phyloP scores from a whole-genome alignment of 1,140 invertebrate species.

The Drosophila murphyi region DNA sequence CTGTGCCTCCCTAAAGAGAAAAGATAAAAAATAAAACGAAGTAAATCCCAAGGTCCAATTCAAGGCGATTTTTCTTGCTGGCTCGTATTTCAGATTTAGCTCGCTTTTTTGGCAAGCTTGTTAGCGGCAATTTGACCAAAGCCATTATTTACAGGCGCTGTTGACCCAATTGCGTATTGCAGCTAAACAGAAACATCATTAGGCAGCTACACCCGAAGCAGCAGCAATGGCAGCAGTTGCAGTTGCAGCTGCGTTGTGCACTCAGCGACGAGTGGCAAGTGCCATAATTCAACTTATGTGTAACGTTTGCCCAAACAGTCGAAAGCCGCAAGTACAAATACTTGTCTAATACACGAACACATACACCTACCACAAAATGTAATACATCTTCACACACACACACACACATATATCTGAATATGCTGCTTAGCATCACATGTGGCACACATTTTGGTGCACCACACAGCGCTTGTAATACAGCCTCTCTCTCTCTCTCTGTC shows the following conservation, averaged over 20 bases:
- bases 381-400: constrained; percentile 69
- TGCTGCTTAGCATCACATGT: constrained; percentile 48
- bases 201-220: constrained; percentile 28
- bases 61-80: constrained; percentile 22
- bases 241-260: constrained; percentile 14
- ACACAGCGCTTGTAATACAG: constrained; percentile 39
- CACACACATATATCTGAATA: constrained; percentile 9
- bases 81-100: constrained; percentile 15
- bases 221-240: constrained; percentile 65
- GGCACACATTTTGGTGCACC: constrained; percentile 69
- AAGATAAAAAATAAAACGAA: constrained; percentile 25
- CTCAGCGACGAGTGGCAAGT: constrained; percentile 30
- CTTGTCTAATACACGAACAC: constrained; percentile 51
- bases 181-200: constrained; percentile 63
- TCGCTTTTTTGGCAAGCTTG: constrained; percentile 15
- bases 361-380: constrained; percentile 39
- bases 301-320: constrained; percentile 40
- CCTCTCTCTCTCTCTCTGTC: not conserved
- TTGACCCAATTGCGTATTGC: constrained; percentile 59
- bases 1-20: too few species aligned
- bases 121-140: constrained; percentile 40
- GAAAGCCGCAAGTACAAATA: constrained; percentile 73
- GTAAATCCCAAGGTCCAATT: not conserved
- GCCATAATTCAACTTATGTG: constrained; percentile 68
- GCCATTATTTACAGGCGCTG: constrained; percentile 64